Evolutionary conservation across 64 coral and sea anemone species (phyloP), one percentile per base, ranked within the genome.

Genomic region (Actinia tenebrosa): DNA sequence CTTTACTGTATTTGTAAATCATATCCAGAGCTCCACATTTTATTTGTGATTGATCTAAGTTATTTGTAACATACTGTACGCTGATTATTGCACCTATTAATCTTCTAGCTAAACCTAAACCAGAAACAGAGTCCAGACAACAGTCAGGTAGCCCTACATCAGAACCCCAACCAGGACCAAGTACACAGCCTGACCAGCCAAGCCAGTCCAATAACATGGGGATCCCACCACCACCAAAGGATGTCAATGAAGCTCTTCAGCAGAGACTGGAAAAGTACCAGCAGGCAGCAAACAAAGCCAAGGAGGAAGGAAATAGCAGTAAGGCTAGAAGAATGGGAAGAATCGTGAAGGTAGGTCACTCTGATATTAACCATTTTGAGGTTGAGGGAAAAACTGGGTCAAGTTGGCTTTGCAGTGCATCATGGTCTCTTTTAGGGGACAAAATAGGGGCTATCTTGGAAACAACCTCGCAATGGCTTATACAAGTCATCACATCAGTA

Each of bases 321-420:
- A 98, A 98, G 71, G 92, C 96, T 0, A 91, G 96, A 53, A 92
- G 96, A 88, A 98, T 98, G 96, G 92, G 84, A 8, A 87, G 96
- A 53, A 92, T 98, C 90, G 92, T 98, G 1, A 98, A 98, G 93
- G 96, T 98, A 43, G 80, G 86, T 86, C 9, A 52, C 30, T 37
- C 30, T 37, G 30, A 37, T 37, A 37, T 37, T 37, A 37, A 1
- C 30, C 30, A 37, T 37, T 37, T 37, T 37, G 30, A 37, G 30
- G 30, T 37, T 37, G 30, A 37, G 30, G 30, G 30, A 37, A 37
- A 37, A 37, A 37, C 30, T 37, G 30, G 30, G 30, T 37, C 1
- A 1, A 37, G 30, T 37, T 37, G 30, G 30, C 30, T 37, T 37
- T 37, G 30, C 30, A 37, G 1, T 37, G 1, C 30, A 37, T 37